Evolutionary conservation across 1,140 invertebrate species (phyloP), one percentile per base, ranked within the genome.

Genomic region (Bombus waltoni): DNA sequence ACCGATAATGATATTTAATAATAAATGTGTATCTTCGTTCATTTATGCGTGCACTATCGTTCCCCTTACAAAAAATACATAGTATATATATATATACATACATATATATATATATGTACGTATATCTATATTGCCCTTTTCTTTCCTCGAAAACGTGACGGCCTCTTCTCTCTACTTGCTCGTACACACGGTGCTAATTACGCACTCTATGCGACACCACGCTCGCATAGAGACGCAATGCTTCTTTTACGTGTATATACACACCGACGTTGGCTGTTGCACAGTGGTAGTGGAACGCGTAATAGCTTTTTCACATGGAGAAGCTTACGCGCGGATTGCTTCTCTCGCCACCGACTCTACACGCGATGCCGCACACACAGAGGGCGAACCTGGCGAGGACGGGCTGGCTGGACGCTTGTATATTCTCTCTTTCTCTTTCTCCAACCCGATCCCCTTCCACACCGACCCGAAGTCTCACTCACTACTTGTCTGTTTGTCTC

Each of bases 271-370:
- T 53, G 28, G 15, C 28, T 35, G 15, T n/a, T 68, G 47, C 70
- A 81, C 77, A 57, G 78, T 78, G 65, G 83, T 86, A 82, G 87
- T 78, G 68, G 77, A 72, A 86, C 80, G 81, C 81, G 85, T 86
- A 86, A 86, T 83, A 83, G 86, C 87, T 89, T 89, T 89, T 89
- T 89, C 88, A 89, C 88, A 89, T 89, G 84, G 88, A 89, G 88
- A 89, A 89, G 87, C 87, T 76, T 86, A 89, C 75, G 83, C 88
- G 84, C 88, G 87, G 85, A 78, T 89, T 81, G 80, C 88, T 89
- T 89, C 88, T 89, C 87, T 89, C 77, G 89, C 68, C 83, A 84
- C 78, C 73, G 84, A 89, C 85, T 88, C 87, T 91, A 87, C 68
- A 87, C 80, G 83, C 88, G 87, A 89, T 83, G 80, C 81, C 88